Evolutionary conservation across 2,888 invertebrate genomes (phyloP), one percentile per base, ranked within the genome.

Genomic region (Elegia similella): DNA sequence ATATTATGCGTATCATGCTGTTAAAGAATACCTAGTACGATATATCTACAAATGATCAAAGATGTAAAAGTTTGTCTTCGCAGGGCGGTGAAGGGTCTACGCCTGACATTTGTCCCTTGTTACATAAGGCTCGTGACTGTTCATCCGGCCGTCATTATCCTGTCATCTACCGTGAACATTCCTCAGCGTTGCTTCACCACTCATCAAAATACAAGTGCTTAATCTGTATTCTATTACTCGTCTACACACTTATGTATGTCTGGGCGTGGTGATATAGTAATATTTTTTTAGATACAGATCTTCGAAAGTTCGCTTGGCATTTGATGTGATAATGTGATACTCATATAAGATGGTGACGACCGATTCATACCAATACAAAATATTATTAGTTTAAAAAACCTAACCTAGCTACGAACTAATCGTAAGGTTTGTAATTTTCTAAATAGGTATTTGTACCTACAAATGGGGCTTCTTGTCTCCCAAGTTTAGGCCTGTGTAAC

Each of bases 111-210:
- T 73, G 68, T 61, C 62, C 67, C 65, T 64, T 64, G 60, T 68
- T 72, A 71, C 69, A 64, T 67, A 68, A 69, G 63, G 60, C 64
- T 68, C 72, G 70, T 73, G 73, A 72, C 73, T 69, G 67, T 64
- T 65, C 72, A 70, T 72, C 74, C 65, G 67, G 60, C 65, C 62
- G 67, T 72, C 70, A 73, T 70, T 68, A 71, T 62, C 62, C 62
- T 62, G 58, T 63, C 67, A 65, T 64, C 61, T 56, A 50, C 52
- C 48, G 57, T 55, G 54, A 29, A 44, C 56, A 56, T 58, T 59
- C 56, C 56, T 60, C 58, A 60, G 32, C 55, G 34, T 52, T 57
- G 34, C 50, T 50, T 50, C 50, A 50, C 34, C 16, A 34, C n/a
- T 34, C 50, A 16, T 50, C 50, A 38, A 50, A 50, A 38, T 50